Conservation (phyloP, 2,888 invertebrate genomes). For the Sialis lutaria region DNA sequence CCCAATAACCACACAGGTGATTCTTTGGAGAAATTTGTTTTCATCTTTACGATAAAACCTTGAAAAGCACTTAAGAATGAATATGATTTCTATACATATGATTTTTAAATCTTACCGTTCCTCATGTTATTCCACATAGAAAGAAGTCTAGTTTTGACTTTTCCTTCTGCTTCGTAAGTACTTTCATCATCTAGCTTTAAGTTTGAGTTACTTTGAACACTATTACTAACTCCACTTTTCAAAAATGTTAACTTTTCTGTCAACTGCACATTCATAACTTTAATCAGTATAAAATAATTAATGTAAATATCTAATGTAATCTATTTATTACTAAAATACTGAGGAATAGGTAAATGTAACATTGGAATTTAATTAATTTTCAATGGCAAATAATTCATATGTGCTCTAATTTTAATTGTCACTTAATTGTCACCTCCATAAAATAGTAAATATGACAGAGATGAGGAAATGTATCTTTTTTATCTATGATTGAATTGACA, state of each 20-base stretch:
- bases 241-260: slow-evolving; percentile 1
- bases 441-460: no score
- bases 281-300: no score
- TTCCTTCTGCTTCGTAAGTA: slow-evolving; percentile 42
- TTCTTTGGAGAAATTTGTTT: slow-evolving; percentile 63
- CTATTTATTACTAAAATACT: no score
- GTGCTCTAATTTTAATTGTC: no score
- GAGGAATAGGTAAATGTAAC: no score
- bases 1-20: slow-evolving; percentile 78
- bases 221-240: slow-evolving; percentile 14
- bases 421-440: no score
- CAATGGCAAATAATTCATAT: no score
- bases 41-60: slow-evolving; percentile 64
- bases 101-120: slow-evolving; percentile 39
- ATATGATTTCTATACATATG: not conserved
- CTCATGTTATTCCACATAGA: slow-evolving; percentile 89
- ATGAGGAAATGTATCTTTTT: no score
- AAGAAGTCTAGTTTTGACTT: slow-evolving; percentile 64
- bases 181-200: slow-evolving; percentile 19
- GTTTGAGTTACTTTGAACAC: not conserved
- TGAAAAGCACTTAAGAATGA: slow-evolving; percentile 8
- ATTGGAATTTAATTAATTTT: no score
- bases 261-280: not conserved
- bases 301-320: no score
- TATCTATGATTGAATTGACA: no score